Evolutionary conservation across 2,113 vertebrate genomes (phyloP).

Genomic region (Chelonoidis abingdonii): DNA sequence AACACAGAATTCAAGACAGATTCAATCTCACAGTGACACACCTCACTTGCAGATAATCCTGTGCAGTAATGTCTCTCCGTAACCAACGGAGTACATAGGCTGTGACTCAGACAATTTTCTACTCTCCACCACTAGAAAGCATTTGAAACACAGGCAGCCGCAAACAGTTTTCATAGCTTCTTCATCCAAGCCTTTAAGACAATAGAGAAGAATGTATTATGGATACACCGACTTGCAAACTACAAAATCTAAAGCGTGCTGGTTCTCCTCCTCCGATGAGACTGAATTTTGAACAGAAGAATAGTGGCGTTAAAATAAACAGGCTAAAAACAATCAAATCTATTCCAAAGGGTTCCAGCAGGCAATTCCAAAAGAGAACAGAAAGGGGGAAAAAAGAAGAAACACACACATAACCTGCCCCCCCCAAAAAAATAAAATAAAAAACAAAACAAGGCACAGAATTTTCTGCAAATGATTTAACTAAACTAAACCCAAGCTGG

Average conservation of each 20-base stretch:
- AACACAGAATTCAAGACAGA: slow-evolving; percentile 48
- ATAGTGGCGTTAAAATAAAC: slow-evolving; percentile 36
- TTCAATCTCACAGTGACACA: slow-evolving; percentile 52
- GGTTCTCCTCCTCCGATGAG: slow-evolving; percentile 80
- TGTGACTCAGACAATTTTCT: slow-evolving; percentile 70
- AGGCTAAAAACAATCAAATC: slow-evolving; percentile 33
- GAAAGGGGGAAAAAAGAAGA: slow-evolving; percentile 58
- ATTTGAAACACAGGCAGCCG: slow-evolving; percentile 70
- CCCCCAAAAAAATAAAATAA: slow-evolving; percentile 67
- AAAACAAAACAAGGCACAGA: slow-evolving; percentile 98
- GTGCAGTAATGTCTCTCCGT: slow-evolving; percentile 53
- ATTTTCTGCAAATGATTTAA: slow-evolving; percentile 95
- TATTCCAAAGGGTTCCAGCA: slow-evolving; percentile 77
- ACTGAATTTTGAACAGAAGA: slow-evolving; percentile 73
- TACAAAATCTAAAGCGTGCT: slow-evolving; percentile 80
- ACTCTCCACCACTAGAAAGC: slow-evolving; percentile 63
- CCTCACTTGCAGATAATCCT: slow-evolving; percentile 60
- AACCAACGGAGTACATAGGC: slow-evolving; percentile 50
- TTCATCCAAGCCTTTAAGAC: slow-evolving; percentile 69
- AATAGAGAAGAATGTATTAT: slow-evolving; percentile 74
- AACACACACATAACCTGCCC: slow-evolving; percentile 64
- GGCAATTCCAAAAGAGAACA: slow-evolving; percentile 73
- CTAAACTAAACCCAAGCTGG: slow-evolving; percentile 90
- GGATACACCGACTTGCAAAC: slow-evolving; percentile 79
- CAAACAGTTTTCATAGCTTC: slow-evolving; percentile 44